Conservation (phyloP, 1,140 invertebrate genomes). For the Temnothorax longispinosus region DNA sequence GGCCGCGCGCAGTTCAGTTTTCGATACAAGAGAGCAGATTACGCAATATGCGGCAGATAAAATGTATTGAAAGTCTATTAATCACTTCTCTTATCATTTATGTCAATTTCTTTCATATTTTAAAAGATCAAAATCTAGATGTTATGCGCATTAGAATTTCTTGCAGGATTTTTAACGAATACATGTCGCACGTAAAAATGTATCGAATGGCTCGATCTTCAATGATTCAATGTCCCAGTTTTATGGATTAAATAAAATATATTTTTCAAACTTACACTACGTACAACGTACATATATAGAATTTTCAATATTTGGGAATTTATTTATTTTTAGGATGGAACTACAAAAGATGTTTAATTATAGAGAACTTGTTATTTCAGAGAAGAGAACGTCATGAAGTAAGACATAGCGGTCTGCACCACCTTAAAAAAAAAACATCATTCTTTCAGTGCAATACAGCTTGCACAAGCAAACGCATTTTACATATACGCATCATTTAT, state of each 20-base stretch:
- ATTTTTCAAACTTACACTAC: background rate
- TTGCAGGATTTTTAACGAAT: background rate
- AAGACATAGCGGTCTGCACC: background rate
- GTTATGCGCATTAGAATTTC: background rate
- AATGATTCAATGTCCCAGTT: background rate
- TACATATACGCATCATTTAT: background rate
- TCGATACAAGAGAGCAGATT: no score
- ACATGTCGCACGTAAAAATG: background rate
- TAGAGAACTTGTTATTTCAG: background rate
- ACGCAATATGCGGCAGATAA: no score
- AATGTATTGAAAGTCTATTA: no score
- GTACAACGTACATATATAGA: background rate
- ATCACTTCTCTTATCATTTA: no score
- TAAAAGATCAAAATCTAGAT: no score
- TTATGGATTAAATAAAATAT: background rate
- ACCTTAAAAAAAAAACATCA: background rate
- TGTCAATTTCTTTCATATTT: no score
- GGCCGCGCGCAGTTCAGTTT: no score
- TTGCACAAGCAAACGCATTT: background rate
- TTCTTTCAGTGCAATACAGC: background rate
- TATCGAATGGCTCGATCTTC: background rate
- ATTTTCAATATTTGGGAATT: background rate
- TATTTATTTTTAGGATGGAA: background rate
- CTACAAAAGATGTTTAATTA: background rate
- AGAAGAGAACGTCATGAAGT: slow-evolving; percentile 4